Conservation (phyloP, 2,797 vertebrate species). For the Dendrocincla fuliginosa region DNA sequence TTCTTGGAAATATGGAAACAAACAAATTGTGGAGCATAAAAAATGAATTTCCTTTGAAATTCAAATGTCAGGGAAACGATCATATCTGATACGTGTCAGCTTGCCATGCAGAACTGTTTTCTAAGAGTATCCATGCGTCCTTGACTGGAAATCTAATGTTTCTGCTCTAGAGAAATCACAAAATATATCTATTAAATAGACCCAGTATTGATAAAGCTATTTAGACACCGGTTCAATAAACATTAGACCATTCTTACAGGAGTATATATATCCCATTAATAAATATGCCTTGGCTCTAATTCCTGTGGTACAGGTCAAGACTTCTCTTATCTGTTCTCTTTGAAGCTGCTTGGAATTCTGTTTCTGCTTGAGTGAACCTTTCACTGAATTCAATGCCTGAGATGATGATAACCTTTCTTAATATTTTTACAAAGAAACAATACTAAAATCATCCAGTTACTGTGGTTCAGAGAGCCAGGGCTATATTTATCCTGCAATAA, state of each 20-base stretch:
- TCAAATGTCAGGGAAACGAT: not conserved
- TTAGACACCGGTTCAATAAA: not conserved
- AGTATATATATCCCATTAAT: not conserved
- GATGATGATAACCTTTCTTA: not conserved
- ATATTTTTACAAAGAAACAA: not conserved
- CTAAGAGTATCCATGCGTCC: not conserved
- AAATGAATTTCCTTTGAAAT: not conserved
- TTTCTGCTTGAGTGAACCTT: not conserved
- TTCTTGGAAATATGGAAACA: not conserved
- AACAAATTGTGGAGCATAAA: not conserved
- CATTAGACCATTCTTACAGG: not conserved
- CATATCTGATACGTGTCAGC: not conserved
- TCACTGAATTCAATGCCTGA: not conserved
- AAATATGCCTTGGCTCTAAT: not conserved
- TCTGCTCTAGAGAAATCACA: not conserved
- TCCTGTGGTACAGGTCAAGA: not conserved
- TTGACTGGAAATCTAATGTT: not conserved
- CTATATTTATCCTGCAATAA: not conserved
- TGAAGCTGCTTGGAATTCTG: not conserved
- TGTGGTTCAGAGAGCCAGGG: not conserved
- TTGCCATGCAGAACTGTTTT: not conserved
- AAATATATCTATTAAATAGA: not conserved
- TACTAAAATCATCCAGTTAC: not conserved
- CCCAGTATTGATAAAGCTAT: not conserved
- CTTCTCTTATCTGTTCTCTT: not conserved